phyloP scores from a whole-genome alignment of 2,888 invertebrate genomes.

The Acanthopleura granulata region DNA sequence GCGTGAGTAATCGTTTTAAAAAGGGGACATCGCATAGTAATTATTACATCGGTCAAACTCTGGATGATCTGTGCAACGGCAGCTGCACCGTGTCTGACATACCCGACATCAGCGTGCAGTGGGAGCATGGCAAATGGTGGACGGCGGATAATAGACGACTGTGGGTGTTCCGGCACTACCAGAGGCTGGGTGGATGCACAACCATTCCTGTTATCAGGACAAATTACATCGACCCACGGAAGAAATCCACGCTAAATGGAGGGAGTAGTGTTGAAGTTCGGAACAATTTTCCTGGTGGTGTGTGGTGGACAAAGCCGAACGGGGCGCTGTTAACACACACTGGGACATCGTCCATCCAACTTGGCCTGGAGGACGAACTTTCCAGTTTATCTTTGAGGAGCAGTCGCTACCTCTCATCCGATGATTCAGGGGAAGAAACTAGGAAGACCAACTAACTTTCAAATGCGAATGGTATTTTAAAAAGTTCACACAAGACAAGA shows the following conservation, averaged over 20 bases:
- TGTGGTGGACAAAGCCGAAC: neutral
- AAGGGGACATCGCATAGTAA: neutral
- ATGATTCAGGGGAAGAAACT: no score
- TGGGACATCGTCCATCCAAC: neutral
- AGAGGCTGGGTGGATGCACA: slow-evolving; percentile 1
- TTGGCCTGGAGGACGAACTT: no score
- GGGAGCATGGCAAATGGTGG: slow-evolving; percentile 19
- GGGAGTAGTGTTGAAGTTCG: neutral
- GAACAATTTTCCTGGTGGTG: neutral
- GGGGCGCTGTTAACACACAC: neutral
- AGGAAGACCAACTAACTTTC: no score
- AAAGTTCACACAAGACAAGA: no score
- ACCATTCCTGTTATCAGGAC: slow-evolving; percentile 11
- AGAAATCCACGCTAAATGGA: neutral
- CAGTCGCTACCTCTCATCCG: no score
- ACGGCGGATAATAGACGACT: slow-evolving; percentile 21
- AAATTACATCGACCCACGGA: neutral
- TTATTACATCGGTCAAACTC: neutral
- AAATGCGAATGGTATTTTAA: no score
- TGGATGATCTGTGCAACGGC: neutral
- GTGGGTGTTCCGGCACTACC: slow-evolving; percentile 18
- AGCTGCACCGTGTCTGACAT: neutral
- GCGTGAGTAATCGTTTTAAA: neutral
- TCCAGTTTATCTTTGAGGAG: no score
- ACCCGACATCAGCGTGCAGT: slow-evolving; percentile 8